phyloP scores from a whole-genome alignment of 2,888 invertebrate species.

The Cecidostiba fungosa region DNA sequence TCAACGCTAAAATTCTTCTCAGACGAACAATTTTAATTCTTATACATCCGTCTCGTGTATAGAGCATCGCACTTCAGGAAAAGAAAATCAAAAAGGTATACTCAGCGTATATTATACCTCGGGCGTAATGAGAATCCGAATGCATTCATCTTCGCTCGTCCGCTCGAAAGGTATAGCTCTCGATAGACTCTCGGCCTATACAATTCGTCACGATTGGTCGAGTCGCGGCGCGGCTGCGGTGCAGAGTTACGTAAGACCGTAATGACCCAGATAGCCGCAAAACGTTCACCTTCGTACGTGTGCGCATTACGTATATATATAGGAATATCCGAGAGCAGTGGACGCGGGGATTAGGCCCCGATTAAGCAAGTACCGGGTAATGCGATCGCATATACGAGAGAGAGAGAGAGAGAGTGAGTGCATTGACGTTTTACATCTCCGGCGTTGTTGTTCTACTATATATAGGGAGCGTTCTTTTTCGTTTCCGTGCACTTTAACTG shows the following conservation, averaged over 20 bases:
- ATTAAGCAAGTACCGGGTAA: slow-evolving; percentile 56
- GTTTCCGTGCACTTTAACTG: neutral
- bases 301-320: slow-evolving; percentile 19
- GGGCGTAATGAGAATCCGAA: neutral
- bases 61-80: neutral
- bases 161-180: neutral
- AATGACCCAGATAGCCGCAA: slow-evolving; percentile 70
- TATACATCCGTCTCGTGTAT: neutral
- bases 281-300: slow-evolving; percentile 66
- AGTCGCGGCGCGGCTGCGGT: neutral
- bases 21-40: neutral
- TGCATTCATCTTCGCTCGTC: slow-evolving; percentile 24
- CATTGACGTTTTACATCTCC: slow-evolving; percentile 32
- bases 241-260: slow-evolving; percentile 71
- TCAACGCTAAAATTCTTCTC: neutral
- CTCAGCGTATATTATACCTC: neutral
- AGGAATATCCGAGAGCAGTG: slow-evolving; percentile 25
- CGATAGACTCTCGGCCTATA: neutral
- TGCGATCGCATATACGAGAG: slow-evolving; percentile 20
- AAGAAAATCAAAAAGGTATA: neutral
- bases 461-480: neutral
- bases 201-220: slow-evolving; percentile 55
- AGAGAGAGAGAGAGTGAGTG: neutral
- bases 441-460: neutral
- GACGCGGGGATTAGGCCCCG: slow-evolving; percentile 41